phyloP scores from a whole-genome alignment of 2,113 vertebrate genomes.

The Brachirus orientalis region DNA sequence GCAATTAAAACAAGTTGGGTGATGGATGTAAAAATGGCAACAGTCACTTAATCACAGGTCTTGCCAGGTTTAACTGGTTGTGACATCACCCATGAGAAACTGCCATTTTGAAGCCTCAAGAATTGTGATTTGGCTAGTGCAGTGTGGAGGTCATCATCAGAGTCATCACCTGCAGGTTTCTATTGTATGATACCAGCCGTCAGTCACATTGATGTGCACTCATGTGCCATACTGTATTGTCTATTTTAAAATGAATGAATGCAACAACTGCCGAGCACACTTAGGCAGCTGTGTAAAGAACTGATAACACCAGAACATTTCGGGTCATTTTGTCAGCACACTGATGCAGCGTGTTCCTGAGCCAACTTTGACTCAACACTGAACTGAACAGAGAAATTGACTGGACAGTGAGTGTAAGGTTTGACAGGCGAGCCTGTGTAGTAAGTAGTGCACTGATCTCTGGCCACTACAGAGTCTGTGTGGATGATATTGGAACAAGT shows the following conservation, averaged over 20 bases:
- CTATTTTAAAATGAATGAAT: neutral
- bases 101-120: too few species aligned
- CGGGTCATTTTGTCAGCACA: neutral
- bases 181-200: too few species aligned
- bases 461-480: constrained; percentile 26
- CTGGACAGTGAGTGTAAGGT: constrained; percentile 2
- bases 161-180: too few species aligned
- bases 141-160: too few species aligned
- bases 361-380: neutral
- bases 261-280: neutral
- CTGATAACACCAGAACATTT: neutral
- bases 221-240: too few species aligned
- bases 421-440: constrained; percentile 18
- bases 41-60: too few species aligned
- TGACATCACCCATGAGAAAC: too few species aligned
- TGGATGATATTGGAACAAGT: constrained; percentile 47
- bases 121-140: too few species aligned
- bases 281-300: neutral
- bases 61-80: neutral
- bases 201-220: too few species aligned
- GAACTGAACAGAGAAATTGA: neutral
- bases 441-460: constrained; percentile 23
- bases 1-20: neutral
- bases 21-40: neutral
- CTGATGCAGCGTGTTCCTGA: neutral